Percentiles rank a stretch among this genome's conserved stretches.
These are phyloP conservation scores for Bufotes viridis DNA, from an alignment of 2,797 vertebrate species.

Conservation along the genomic window DNA sequence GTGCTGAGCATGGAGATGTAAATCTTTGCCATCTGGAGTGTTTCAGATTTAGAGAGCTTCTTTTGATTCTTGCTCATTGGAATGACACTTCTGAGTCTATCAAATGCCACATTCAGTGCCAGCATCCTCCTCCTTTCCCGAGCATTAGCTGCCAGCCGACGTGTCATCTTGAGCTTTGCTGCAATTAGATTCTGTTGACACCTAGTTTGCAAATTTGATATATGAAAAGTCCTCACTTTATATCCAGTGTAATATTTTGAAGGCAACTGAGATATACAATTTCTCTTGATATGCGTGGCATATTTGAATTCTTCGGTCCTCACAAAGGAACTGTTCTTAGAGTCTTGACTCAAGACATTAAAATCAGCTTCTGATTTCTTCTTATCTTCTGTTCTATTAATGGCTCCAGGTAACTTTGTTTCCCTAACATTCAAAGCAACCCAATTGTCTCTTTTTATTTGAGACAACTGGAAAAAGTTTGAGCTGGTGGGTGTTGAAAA, in stretches of 20 bases:
- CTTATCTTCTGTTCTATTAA: neutral
- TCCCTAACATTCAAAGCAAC: neutral
- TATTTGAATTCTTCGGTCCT: neutral
- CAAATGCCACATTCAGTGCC: slow-evolving; percentile 81
- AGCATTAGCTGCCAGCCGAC: slow-evolving; percentile 81
- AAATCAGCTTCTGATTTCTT: neutral
- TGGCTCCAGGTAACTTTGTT: neutral
- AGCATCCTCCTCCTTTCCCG: slow-evolving; percentile 82
- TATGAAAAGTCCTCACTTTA: neutral
- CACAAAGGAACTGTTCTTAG: neutral
- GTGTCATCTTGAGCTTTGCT: slow-evolving; percentile 69
- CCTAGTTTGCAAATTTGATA: neutral
- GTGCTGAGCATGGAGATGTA: slow-evolving; percentile 77
- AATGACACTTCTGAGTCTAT: slow-evolving; percentile 81
- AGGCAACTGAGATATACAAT: slow-evolving; percentile 67
- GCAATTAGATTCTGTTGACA: slow-evolving; percentile 32
- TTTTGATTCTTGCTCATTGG: slow-evolving; percentile 77
- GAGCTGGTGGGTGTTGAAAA: neutral
- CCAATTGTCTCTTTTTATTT: neutral
- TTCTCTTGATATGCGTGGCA: neutral
- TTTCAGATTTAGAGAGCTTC: slow-evolving; percentile 81
- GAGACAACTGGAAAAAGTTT: neutral
- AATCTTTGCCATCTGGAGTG: slow-evolving; percentile 82
- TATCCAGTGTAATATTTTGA: slow-evolving; percentile 43
- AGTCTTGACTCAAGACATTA: neutral